These are phyloP conservation scores for Caenorhabditis sp. DNA, from an alignment of 2,888 invertebrate species.

Conservation along the genomic window DNA sequence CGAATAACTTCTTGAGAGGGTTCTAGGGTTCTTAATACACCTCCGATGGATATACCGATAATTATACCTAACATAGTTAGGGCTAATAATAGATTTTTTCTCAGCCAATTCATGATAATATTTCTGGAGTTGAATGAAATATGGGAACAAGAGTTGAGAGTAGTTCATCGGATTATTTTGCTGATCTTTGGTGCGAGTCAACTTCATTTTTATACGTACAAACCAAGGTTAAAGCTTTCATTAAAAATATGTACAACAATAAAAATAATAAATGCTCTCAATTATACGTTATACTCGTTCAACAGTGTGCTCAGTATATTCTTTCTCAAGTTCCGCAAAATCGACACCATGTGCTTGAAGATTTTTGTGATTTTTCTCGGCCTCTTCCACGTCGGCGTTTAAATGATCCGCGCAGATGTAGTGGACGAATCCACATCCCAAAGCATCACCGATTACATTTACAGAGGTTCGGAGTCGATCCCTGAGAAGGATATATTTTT, in stretches of 20 bases:
- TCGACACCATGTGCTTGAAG: constrained; percentile 46
- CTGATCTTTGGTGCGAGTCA: too few relatives aligned
- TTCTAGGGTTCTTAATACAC: constrained; percentile 30
- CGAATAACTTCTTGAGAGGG: constrained; percentile 46
- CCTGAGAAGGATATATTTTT: too few relatives aligned
- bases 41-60: constrained; percentile 45
- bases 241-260: too few relatives aligned
- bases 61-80: constrained; percentile 47
- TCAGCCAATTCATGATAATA: constrained; percentile 31
- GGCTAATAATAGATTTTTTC: constrained; percentile 43
- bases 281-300: too few relatives aligned
- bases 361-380: constrained; percentile 24
- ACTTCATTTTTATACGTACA: too few relatives aligned
- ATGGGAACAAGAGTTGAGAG: too few relatives aligned
- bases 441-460: constrained; percentile 92
- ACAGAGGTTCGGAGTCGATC: constrained; percentile 80
- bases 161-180: too few relatives aligned
- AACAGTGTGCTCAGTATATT: too few relatives aligned
- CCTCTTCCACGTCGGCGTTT: constrained; percentile 35
- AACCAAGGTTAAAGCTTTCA: too few relatives aligned
- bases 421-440: constrained; percentile 87
- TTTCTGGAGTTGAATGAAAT: constrained; percentile 17
- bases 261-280: too few relatives aligned
- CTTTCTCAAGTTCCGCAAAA: too few relatives aligned
- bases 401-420: constrained; percentile 53